Evolutionary conservation across 2,888 invertebrate genomes (phyloP).

Genomic region (Drosophila mimetica): DNA sequence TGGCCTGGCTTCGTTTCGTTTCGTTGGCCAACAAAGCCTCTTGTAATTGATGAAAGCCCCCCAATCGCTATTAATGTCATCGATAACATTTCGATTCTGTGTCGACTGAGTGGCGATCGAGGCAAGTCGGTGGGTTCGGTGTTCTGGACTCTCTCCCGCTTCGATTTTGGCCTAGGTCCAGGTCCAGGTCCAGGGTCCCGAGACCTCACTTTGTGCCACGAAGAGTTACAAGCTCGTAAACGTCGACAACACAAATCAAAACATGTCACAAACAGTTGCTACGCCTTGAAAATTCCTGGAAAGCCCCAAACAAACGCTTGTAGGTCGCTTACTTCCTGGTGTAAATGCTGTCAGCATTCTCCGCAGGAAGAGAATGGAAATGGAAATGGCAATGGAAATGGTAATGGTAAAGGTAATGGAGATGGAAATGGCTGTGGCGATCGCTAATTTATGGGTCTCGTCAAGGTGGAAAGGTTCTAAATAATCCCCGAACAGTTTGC

Average conservation of each 20-base stretch:
- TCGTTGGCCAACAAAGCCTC: conserved; percentile 37
- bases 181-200: neutral
- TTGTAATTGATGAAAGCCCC: conserved; percentile 79
- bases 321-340: conserved; percentile 69
- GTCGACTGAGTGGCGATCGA: conserved; percentile 34
- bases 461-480: conserved; percentile 42
- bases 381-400: neutral
- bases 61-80: conserved; percentile 79
- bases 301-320: conserved; percentile 40
- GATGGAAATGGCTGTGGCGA: neutral
- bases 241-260: conserved; percentile 78
- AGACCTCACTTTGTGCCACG: conserved; percentile 15
- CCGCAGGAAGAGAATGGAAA: conserved; percentile 8
- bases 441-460: conserved; percentile 67
- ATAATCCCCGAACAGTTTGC: neutral
- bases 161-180: conserved; percentile 9
- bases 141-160: neutral
- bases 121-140: too few relatives aligned
- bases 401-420: neutral
- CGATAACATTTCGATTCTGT: conserved; percentile 66
- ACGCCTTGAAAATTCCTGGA: conserved; percentile 76
- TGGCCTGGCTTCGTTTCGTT: neutral
- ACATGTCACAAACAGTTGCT: conserved; percentile 80
- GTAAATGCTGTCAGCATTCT: conserved; percentile 59
- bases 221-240: conserved; percentile 71